These are phyloP conservation scores for Ophthalmolycus amberensis DNA, from an alignment of 2,113 vertebrate species.

Conservation along the genomic window DNA sequence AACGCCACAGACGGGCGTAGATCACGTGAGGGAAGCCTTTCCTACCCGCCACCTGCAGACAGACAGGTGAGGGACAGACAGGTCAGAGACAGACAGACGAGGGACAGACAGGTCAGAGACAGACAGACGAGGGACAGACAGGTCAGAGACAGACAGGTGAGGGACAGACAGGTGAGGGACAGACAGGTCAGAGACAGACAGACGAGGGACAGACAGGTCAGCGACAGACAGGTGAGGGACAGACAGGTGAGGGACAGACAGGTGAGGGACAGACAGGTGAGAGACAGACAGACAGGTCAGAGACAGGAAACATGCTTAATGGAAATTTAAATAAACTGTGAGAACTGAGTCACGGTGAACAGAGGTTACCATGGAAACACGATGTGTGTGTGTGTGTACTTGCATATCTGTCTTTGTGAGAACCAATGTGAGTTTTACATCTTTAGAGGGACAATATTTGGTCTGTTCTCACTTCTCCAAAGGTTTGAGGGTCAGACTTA, in stretches of 20 bases:
- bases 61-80: conserved; percentile 22
- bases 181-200: background rate
- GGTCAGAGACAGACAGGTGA: background rate
- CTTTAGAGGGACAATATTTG: too few species aligned
- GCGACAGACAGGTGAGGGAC: conserved; percentile 7
- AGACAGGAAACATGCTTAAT: background rate
- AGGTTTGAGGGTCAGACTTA: too few species aligned
- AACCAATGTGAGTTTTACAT: too few species aligned
- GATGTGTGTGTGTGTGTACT: conserved; percentile 3
- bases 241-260: conserved; percentile 7
- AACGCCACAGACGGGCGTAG: conserved; percentile 86
- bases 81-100: too few species aligned
- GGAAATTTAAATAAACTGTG: conserved; percentile 21
- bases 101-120: too few species aligned
- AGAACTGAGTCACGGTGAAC: conserved; percentile 46
- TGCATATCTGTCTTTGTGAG: too few species aligned
- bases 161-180: background rate
- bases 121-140: background rate
- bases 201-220: background rate
- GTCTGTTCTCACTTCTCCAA: too few species aligned
- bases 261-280: background rate
- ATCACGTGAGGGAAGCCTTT: conserved; percentile 88
- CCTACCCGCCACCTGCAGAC: conserved; percentile 82
- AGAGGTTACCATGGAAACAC: conserved; percentile 36
- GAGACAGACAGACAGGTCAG: conserved; percentile 4